Conservation (phyloP, 1,140 invertebrate species). For the Eumeta japonica region DNA sequence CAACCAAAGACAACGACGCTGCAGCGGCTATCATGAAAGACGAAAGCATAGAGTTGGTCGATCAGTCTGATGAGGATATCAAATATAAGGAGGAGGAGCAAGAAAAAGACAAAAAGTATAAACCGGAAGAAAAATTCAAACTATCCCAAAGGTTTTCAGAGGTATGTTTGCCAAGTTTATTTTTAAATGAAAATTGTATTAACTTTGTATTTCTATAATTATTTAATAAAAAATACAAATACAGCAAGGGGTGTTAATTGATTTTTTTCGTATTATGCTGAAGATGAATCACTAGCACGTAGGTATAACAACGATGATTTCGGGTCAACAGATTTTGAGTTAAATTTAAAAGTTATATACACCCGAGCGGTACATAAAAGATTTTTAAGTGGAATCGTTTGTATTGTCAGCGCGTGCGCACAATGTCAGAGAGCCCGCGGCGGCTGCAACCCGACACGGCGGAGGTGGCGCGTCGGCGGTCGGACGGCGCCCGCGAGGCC, state of each 20-base stretch:
- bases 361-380: no score
- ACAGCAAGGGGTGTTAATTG: not conserved
- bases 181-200: not conserved
- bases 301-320: no score
- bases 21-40: slow-evolving; percentile 34
- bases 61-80: slow-evolving; percentile 44
- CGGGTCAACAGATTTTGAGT: no score
- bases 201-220: not conserved
- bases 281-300: no score
- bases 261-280: no score
- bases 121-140: slow-evolving; percentile 43
- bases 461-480: slow-evolving; percentile 24
- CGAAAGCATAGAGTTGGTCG: slow-evolving; percentile 48
- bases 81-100: slow-evolving; percentile 46
- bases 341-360: no score
- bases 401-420: slow-evolving; percentile 29
- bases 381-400: no score
- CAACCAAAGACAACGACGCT: slow-evolving; percentile 31
- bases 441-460: slow-evolving; percentile 25
- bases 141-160: slow-evolving; percentile 47
- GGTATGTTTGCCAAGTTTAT: slow-evolving; percentile 16
- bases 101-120: slow-evolving; percentile 33
- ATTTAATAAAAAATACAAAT: not conserved
- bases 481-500: slow-evolving; percentile 25
- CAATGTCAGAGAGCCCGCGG: slow-evolving; percentile 33